Evolutionary conservation across 2,888 invertebrate genomes (phyloP).

Genomic region (Eupithecia subumbrata): DNA sequence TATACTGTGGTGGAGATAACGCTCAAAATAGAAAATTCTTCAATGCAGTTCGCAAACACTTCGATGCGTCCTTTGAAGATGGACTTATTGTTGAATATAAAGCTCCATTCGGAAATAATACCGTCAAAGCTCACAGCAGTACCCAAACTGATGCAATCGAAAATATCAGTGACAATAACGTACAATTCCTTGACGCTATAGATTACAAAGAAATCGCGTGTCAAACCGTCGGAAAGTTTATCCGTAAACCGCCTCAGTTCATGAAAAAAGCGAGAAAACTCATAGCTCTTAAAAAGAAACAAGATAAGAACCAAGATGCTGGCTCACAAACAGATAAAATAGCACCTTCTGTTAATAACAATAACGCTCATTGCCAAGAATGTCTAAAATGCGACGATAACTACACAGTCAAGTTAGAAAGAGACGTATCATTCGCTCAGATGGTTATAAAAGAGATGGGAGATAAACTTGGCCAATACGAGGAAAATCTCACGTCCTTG

Average conservation of each 20-base stretch:
- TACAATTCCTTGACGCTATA: conserved; percentile 23
- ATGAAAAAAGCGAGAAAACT: conserved; percentile 24
- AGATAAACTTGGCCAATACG: conserved; percentile 60
- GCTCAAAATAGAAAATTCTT: conserved; percentile 14
- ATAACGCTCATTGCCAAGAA: conserved; percentile 51
- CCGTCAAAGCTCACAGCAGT: conserved; percentile 19
- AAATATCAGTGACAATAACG: conserved; percentile 20
- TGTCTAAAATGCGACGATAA: conserved; percentile 63
- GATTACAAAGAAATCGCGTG: conserved; percentile 10
- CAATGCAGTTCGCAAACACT: conserved; percentile 21
- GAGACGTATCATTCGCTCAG: conserved; percentile 53
- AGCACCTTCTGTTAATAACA: conserved; percentile 49
- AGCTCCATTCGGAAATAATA: conserved; percentile 11
- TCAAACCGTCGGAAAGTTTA: conserved; percentile 23
- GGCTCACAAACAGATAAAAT: conserved; percentile 32
- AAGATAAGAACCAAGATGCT: neutral
- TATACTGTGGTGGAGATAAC: conserved; percentile 22
- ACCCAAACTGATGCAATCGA: conserved; percentile 36
- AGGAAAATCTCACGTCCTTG: conserved; percentile 60
- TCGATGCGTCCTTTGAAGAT: conserved; percentile 18
- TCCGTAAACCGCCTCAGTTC: conserved; percentile 18
- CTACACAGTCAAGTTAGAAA: conserved; percentile 59
- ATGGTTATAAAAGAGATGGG: conserved; percentile 56
- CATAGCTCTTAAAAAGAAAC: conserved; percentile 20
- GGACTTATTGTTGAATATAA: conserved; percentile 8